These are phyloP conservation scores for Syritta pipiens DNA, from an alignment of 2,888 invertebrate species.

Conservation along the genomic window DNA sequence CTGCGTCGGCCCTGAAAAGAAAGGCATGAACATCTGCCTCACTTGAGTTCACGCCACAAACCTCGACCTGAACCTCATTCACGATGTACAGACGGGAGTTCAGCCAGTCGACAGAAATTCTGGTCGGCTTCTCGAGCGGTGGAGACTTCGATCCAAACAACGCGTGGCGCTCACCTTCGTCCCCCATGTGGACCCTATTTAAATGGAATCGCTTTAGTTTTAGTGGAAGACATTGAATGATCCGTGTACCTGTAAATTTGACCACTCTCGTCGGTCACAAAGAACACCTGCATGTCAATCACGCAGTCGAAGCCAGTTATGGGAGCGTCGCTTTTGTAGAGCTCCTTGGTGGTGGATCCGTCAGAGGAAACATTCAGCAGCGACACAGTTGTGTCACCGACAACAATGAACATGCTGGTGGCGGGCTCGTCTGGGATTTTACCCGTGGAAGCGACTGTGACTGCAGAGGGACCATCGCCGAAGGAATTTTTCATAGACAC, in stretches of 20 bases:
- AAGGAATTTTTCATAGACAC: constrained; percentile 89
- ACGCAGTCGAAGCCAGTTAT: constrained; percentile 87
- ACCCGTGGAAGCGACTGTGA: constrained; percentile 84
- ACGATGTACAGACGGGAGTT: constrained; percentile 91
- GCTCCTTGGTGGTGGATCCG: constrained; percentile 48
- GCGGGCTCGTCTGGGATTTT: constrained; percentile 73
- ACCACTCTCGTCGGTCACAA: constrained; percentile 87
- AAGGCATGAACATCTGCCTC: background rate
- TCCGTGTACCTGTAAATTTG: constrained; percentile 83
- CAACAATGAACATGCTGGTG: constrained; percentile 81
- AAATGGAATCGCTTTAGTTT: background rate
- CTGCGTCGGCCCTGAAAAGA: constrained; percentile 74
- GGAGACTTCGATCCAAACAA: constrained; percentile 82
- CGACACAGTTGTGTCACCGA: constrained; percentile 84
- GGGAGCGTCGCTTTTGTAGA: constrained; percentile 74
- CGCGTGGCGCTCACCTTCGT: constrained; percentile 71
- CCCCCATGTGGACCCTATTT: constrained; percentile 57
- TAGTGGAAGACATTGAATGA: no score
- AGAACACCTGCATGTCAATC: constrained; percentile 86
- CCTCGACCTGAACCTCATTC: constrained; percentile 84
- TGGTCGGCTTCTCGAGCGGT: constrained; percentile 83
- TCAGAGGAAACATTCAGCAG: constrained; percentile 81
- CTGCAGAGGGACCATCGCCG: constrained; percentile 88
- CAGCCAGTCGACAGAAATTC: constrained; percentile 93
- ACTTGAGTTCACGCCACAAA: constrained; percentile 56